Percentiles rank a stretch among this genome's conserved stretches.
These are phyloP conservation scores for Gobiocypris rarus DNA, from an alignment of 2,113 vertebrate genomes.

Conservation along the genomic window DNA sequence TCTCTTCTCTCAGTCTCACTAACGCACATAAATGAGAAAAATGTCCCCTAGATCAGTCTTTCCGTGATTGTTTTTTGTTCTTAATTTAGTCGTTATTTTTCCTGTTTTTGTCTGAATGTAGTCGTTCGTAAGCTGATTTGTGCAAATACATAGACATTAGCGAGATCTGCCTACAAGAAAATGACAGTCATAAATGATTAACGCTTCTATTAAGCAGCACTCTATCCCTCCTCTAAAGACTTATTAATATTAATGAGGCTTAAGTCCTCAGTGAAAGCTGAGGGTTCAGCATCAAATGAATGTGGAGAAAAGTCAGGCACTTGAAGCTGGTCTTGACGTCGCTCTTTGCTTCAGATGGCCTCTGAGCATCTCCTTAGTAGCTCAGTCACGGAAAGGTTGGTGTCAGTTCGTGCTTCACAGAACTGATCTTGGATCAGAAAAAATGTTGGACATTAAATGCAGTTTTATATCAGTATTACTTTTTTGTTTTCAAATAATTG, in stretches of 20 bases:
- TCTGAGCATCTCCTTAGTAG: constrained; percentile 15
- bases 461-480: not conserved
- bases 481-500: not conserved
- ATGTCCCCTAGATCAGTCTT: constrained; percentile 16
- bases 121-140: constrained; percentile 74
- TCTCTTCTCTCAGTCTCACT: not conserved
- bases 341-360: constrained; percentile 35
- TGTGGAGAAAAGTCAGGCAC: constrained; percentile 64
- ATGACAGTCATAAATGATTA: constrained; percentile 76
- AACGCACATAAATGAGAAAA: not conserved
- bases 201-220: constrained; percentile 76
- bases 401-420: not conserved
- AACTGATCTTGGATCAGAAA: constrained; percentile 18
- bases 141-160: constrained; percentile 78
- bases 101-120: constrained; percentile 68
- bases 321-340: constrained; percentile 55
- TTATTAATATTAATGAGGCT: constrained; percentile 79
- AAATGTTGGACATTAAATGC: not conserved
- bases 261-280: constrained; percentile 72
- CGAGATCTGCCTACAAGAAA: constrained; percentile 68
- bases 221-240: constrained; percentile 66
- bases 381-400: constrained; percentile 6
- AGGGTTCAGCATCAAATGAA: constrained; percentile 75
- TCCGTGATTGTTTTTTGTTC: constrained; percentile 30
- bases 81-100: constrained; percentile 63